Percentiles rank a stretch among this genome's conserved stretches.
Evolutionary conservation across 1,140 invertebrate genomes (phyloP).

Genomic region (Hycleus phaleratus): DNA sequence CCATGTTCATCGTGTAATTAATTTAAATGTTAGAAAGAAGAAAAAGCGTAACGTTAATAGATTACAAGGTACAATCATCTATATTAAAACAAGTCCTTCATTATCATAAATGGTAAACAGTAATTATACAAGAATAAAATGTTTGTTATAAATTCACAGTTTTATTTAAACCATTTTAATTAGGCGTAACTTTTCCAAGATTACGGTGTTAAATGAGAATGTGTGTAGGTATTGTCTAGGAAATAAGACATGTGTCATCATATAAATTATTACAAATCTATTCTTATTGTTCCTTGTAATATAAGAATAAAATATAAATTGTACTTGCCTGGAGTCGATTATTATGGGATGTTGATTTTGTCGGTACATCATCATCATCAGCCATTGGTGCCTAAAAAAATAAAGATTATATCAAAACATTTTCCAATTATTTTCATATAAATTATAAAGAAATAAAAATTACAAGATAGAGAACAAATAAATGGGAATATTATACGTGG

Average conservation of each 20-base stretch:
- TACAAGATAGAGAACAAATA: too few species aligned
- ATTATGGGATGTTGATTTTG: constrained; percentile 10
- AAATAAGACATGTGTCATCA: constrained; percentile 12
- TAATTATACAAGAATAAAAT: background rate
- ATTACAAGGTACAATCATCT: background rate
- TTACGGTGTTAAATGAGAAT: background rate
- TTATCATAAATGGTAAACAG: background rate
- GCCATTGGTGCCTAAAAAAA: constrained; percentile 17
- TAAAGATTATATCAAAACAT: background rate
- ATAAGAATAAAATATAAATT: constrained; percentile 2
- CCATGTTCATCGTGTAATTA: background rate
- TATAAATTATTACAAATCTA: constrained; percentile 13
- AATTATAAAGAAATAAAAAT: background rate
- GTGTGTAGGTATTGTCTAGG: constrained; percentile 6
- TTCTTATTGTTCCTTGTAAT: background rate
- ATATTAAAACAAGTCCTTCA: background rate
- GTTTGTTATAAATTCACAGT: background rate
- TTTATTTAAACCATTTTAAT: background rate
- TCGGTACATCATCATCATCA: constrained; percentile 20
- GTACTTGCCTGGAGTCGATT: constrained; percentile 15
- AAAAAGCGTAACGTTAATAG: background rate
- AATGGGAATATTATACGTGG: background rate
- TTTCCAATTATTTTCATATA: background rate
- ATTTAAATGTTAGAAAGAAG: background rate
- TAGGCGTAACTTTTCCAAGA: background rate